phyloP scores from a whole-genome alignment of 2,888 invertebrate species.

The Thecophora atra region DNA sequence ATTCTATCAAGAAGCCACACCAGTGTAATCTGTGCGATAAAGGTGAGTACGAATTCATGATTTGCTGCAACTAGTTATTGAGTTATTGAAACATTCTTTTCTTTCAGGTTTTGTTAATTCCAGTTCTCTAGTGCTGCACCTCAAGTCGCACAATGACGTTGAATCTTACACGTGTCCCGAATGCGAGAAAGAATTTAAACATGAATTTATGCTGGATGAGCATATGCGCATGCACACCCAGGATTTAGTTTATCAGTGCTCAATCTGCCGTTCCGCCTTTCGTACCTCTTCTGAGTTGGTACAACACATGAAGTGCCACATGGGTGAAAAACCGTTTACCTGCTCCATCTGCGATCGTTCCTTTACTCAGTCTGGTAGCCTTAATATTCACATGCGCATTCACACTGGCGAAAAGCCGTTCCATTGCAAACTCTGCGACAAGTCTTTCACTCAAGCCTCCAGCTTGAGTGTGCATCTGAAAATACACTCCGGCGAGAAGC shows the following conservation, averaged over 20 bases:
- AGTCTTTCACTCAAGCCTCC: constrained; percentile 65
- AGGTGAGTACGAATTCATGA: constrained; percentile 44
- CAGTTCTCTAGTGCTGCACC: constrained; percentile 60
- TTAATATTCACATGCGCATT: constrained; percentile 66
- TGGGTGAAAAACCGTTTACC: constrained; percentile 66
- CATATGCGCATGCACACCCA: constrained; percentile 66
- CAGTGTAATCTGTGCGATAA: constrained; percentile 65
- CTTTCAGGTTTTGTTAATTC: constrained; percentile 61
- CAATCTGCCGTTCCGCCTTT: constrained; percentile 63
- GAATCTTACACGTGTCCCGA: constrained; percentile 61
- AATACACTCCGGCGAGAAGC: constrained; percentile 63
- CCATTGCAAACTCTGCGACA: constrained; percentile 64
- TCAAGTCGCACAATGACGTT: constrained; percentile 60
- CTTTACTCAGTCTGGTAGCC: constrained; percentile 65
- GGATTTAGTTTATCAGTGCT: constrained; percentile 63
- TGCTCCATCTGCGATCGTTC: constrained; percentile 65
- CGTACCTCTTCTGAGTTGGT: constrained; percentile 64
- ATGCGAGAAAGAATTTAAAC: constrained; percentile 66
- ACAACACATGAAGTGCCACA: constrained; percentile 66
- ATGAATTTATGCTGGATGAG: constrained; percentile 63
- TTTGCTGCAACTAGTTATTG: neutral
- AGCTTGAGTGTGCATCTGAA: constrained; percentile 66
- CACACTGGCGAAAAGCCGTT: constrained; percentile 66
- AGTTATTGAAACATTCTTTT: neutral
- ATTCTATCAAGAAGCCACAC: constrained; percentile 62